Base-by-base conservation (phyloP, 92 coral and sea anemone genomes). In the Umimayanthus kanabou region DNA sequence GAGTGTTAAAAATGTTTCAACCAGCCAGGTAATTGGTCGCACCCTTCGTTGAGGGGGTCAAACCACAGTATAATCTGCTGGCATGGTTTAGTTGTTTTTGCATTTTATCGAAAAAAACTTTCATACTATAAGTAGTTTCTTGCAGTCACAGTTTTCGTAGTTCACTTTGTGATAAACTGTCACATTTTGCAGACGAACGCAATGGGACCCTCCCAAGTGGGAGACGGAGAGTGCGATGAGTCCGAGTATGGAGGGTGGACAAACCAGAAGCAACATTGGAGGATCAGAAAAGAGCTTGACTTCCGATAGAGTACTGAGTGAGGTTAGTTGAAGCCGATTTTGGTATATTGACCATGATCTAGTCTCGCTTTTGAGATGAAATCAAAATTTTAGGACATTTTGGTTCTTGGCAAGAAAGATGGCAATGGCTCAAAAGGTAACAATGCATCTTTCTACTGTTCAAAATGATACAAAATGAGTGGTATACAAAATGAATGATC, bases 181-280 rank as follows among this genome's bases (percentile, higher is more conserved):
- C 29, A 42, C 39, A 29, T 85, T 8, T 5, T 33, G 13, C 75
- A 94, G 99, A 70, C 93, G 89, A 91, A 97, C 99, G 1, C 99
- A 97, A 90, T 97, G 99, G 99, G 99, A 97, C n/a, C 89, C 92
- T 0, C 99, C 98, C 0, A 91, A 87, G n/a, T 85, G 93, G 87
- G 98, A 96, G 6, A 91, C 88, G 11, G 88, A 88, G 39, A 79
- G 40, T n/a, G 22, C 42, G n/a, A 25, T 47, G 61, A 74, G 79
- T 74, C 79, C 79, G 11, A 30, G 78, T 73, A 39, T 6, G 78
- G 78, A 73, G 8, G 78, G 58, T 22, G 64, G 85, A 11, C 75
- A 23, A 2, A 15, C 82, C 39, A 69, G 65, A 50, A 80, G 58
- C 1, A 75, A 73, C 26, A 53, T 26, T 43, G 85, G 70, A 40